Evolutionary conservation across 2,113 vertebrate genomes (phyloP), one percentile per base, ranked within the genome.

Genomic region (Podocnemis expansa): DNA sequence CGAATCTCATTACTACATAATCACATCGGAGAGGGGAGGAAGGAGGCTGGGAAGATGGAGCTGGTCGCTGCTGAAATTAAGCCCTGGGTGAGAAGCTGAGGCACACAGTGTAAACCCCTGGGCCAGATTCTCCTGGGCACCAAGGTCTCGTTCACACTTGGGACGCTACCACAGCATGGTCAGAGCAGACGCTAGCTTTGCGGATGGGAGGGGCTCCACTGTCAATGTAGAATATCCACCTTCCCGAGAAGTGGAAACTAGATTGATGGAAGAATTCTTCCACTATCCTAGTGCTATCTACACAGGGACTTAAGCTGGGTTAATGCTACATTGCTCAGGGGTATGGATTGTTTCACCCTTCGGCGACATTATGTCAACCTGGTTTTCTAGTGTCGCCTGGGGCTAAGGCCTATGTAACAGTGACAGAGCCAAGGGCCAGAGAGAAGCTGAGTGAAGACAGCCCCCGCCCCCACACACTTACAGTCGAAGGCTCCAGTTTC

Each of bases 1-100:
- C 5, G 3, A 95, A 96, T 95, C 97, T 96, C 5, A 47, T 97
- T 97, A 97, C 73, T 49, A 73, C 94, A 92, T 95, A 91, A 96
- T 95, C 91, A 82, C 8, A 70, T 56, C 87, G 16, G 58, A 16
- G 67, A 10, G 60, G 54, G 31, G 81, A 4, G n/a, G 86, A 27
- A 45, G 29, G 52, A 27, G 8, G 34, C 25, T 3, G 21, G 25
- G 0, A 0, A 56, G 56, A 78, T 49, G 49, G 85, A 54, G 9
- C 0, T 4, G 43, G 88, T 83, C 13, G 89, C 52, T 85, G 19
- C 16, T 6, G 1, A 70, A 70, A 2, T 1, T 4, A 21, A 38
- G 58, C 38, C 63, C 63, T 14, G 19, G 4, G n/a, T 70, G 63
- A n/a, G 60, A n/a, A n/a, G 60, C 34, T 8, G 60, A 17, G 63